These are phyloP conservation scores for Eulemur coronatus DNA, from an alignment of 2,797 vertebrate species.

Conservation along the genomic window DNA sequence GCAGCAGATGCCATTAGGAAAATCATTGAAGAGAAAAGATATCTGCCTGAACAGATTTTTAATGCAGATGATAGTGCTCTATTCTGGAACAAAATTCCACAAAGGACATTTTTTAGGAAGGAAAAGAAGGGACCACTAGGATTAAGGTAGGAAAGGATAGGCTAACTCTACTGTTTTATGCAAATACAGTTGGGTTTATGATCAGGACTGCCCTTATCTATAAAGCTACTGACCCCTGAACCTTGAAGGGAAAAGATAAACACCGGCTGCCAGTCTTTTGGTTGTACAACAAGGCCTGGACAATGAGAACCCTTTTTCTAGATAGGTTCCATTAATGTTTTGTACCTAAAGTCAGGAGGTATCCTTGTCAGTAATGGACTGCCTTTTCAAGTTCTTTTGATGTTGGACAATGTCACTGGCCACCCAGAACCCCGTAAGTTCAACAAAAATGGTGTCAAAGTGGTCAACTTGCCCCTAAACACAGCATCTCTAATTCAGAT, in stretches of 20 bases:
- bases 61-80: neutral
- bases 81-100: neutral
- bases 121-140: neutral
- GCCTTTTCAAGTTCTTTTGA: neutral
- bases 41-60: neutral
- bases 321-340: neutral
- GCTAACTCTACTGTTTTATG: neutral
- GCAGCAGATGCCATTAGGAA: neutral
- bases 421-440: neutral
- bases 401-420: neutral
- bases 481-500: neutral
- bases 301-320: neutral
- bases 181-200: neutral
- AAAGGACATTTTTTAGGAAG: neutral
- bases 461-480: neutral
- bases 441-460: neutral
- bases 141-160: too few species aligned
- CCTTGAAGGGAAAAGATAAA: neutral
- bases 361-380: neutral
- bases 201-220: neutral
- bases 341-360: neutral
- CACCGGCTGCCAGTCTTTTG: neutral
- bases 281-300: neutral
- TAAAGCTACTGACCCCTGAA: neutral
- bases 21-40: neutral